Evolutionary conservation across 2,888 invertebrate species (phyloP), one percentile per base, ranked within the genome.

Genomic region (Coelogynopora nodosa): DNA sequence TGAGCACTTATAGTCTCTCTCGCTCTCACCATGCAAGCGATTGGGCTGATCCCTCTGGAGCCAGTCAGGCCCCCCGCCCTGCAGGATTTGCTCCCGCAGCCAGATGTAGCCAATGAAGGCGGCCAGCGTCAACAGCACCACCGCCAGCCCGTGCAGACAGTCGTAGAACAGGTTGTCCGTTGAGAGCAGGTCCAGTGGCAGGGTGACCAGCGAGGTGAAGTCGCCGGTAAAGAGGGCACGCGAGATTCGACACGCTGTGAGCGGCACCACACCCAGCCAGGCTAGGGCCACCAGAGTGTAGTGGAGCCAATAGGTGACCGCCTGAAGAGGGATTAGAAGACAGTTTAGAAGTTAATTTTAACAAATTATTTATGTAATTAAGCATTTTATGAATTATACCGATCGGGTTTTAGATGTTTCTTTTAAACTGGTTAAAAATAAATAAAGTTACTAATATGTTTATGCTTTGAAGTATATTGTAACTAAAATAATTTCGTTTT

Each of bases 31-130:
- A 49, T 49, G 49, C 18, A 49, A 5, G 18, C 10, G 49, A 5
- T 49, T 5, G 5, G 74, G 74, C 27, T 13, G 74, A 74, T 74
- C 74, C 27, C 74, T 5, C 27, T 95, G 96, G 90, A 98, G 93
- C 98, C 98, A 98, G 90, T 97, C 97, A 0, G 97, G 97, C 0
- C 97, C 98, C 30, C 97, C 98, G 0, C 97, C 98, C 91, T 97
- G 96, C 90, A 98, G 93, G 88, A 99, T 98, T 93, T 99, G 99
- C 92, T 99, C 99, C 89, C 98, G 93, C 84, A 99, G 93, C 98
- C 99, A 99, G 0, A 99, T 96, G 82, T 98, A 93, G 1, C 97
- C 97, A 90, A 99, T 97, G 91, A 99, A 99, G 0, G 96, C 96
- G 91, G 97, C 95, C 87, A 98, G 92, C 0, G 98, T 98, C 91